Percentiles rank a stretch among this genome's conserved stretches.
These are phyloP conservation scores for Planiliza haematocheilus DNA, from an alignment of 2,113 vertebrate species.

Conservation along the genomic window DNA sequence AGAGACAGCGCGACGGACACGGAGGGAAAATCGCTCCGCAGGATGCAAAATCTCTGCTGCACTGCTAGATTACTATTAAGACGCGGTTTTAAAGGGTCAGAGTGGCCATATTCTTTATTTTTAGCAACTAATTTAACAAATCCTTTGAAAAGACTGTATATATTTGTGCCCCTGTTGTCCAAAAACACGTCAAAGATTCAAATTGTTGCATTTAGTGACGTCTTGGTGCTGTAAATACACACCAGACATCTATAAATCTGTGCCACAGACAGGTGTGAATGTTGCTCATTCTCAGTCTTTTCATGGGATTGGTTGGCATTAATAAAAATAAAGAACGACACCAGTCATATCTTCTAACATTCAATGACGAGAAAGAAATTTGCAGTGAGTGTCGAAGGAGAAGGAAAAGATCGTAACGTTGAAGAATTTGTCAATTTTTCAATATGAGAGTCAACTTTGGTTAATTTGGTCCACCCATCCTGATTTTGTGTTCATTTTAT, in stretches of 20 bases:
- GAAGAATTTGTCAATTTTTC: constrained; percentile 33
- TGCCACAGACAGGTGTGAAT: background rate
- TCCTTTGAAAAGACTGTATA: constrained; percentile 28
- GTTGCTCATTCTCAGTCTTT: constrained; percentile 24
- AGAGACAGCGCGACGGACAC: constrained; percentile 27
- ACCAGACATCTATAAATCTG: background rate
- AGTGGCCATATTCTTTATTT: constrained; percentile 7
- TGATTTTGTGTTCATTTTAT: background rate
- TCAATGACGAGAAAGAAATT: constrained; percentile 1
- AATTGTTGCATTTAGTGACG: background rate
- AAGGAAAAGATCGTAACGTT: constrained; percentile 44
- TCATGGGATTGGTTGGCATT: constrained; percentile 39
- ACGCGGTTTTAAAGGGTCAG: constrained; percentile 22
- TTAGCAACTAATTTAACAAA: constrained; percentile 35
- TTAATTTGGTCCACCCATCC: background rate
- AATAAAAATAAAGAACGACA: constrained; percentile 6
- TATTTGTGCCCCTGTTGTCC: background rate
- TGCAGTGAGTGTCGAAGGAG: constrained; percentile 35
- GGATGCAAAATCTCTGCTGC: constrained; percentile 7
- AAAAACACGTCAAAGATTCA: background rate
- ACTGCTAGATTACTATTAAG: constrained; percentile 15
- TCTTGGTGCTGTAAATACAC: background rate
- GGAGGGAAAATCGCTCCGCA: constrained; percentile 24
- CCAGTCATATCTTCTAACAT: constrained; percentile 24
- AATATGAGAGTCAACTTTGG: background rate